phyloP scores from a whole-genome alignment of 2,113 vertebrate genomes.

The Mugil cephalus region DNA sequence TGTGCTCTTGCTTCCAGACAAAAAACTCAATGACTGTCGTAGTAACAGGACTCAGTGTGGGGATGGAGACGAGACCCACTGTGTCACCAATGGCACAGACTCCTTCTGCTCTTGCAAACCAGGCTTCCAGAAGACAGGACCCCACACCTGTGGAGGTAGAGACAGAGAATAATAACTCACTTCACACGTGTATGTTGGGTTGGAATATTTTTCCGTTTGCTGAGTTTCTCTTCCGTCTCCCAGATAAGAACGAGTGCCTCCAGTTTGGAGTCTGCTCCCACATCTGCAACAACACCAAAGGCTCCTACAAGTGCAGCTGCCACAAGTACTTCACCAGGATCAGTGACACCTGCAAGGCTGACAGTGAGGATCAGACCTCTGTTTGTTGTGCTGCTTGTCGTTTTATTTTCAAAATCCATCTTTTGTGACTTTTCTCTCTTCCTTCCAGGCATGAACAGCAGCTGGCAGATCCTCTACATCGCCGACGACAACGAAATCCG shows the following conservation, averaged over 20 bases:
- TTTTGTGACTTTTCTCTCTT: not conserved
- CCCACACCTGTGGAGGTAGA: conserved; percentile 92
- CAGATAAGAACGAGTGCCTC: conserved; percentile 94
- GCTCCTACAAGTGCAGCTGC: conserved; percentile 93
- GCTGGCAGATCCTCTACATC: conserved; percentile 89
- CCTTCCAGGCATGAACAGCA: conserved; percentile 65
- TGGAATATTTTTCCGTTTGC: not conserved
- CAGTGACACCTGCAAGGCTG: conserved; percentile 93
- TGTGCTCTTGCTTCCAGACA: conserved; percentile 75
- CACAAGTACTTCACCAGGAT: conserved; percentile 94
- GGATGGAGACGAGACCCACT: conserved; percentile 89
- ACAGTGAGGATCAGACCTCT: conserved; percentile 81
- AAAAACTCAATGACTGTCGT: conserved; percentile 88
- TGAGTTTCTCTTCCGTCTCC: not conserved
- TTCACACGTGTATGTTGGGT: not conserved
- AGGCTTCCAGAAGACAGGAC: conserved; percentile 91
- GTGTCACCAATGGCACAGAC: conserved; percentile 84
- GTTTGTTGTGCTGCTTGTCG: fast-evolving
- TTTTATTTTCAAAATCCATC: not conserved
- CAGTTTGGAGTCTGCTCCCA: conserved; percentile 94
- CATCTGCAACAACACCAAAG: conserved; percentile 98
- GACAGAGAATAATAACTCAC: not conserved
- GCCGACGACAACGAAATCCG: conserved; percentile 97
- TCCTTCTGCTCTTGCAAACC: conserved; percentile 92
- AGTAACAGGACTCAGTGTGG: conserved; percentile 91